Percentiles rank a stretch among this genome's conserved stretches.
phyloP scores from a whole-genome alignment of 2,888 invertebrate species.

The Melieria omissa region DNA sequence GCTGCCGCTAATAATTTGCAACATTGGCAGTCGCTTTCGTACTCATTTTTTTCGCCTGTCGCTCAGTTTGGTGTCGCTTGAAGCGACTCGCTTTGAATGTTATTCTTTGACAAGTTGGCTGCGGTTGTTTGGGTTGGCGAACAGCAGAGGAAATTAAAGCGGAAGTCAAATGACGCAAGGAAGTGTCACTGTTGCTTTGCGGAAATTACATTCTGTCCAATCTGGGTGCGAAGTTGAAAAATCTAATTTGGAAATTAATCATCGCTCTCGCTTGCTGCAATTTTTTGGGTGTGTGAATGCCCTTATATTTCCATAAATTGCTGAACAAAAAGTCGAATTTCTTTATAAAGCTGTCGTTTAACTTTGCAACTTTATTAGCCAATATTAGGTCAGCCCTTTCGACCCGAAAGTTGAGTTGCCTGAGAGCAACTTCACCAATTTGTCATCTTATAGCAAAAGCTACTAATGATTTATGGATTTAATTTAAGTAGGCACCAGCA shows the following conservation, averaged over 20 bases:
- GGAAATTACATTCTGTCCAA: conserved; percentile 13
- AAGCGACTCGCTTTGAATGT: not conserved
- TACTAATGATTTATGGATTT: too few relatives aligned
- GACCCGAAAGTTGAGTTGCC: too few relatives aligned
- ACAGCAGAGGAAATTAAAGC: conserved; percentile 14
- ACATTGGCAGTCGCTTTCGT: conserved; percentile 15
- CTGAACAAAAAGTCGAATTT: not conserved
- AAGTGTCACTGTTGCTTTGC: conserved; percentile 14
- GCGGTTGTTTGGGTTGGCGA: too few relatives aligned
- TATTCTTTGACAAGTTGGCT: not conserved
- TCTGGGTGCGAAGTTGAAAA: not conserved
- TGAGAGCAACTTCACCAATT: too few relatives aligned
- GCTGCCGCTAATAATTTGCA: conserved; percentile 15
- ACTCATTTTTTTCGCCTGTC: conserved; percentile 3
- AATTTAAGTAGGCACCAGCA: too few relatives aligned
- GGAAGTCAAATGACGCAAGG: conserved; percentile 17
- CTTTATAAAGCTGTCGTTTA: too few relatives aligned
- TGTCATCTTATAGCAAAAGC: too few relatives aligned
- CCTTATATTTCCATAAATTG: not conserved
- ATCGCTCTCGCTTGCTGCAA: not conserved
- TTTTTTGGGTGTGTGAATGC: not conserved
- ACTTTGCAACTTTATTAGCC: too few relatives aligned
- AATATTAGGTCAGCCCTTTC: too few relatives aligned
- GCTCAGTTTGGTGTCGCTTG: not conserved
- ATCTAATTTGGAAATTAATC: not conserved